Percentiles rank a stretch among this genome's conserved stretches.
Conservation (phyloP, 2,888 invertebrate genomes). For the Brachyopa scutellaris region DNA sequence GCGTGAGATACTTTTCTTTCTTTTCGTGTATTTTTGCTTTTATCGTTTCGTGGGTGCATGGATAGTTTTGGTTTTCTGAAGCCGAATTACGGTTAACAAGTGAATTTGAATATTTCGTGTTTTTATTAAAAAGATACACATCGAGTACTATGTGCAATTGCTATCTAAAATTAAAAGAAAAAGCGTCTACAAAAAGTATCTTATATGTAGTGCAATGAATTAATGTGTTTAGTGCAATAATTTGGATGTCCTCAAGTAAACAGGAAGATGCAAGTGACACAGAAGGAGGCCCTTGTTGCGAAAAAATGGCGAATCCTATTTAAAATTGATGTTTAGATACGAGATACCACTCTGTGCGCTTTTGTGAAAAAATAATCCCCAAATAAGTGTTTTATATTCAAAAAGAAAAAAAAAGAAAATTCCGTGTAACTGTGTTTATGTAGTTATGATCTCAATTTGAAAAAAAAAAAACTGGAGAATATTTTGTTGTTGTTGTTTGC, state of each 20-base stretch:
- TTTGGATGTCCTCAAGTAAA: constrained; percentile 12
- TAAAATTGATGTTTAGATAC: constrained; percentile 33
- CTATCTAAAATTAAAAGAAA: background rate
- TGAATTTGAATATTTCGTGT: constrained; percentile 53
- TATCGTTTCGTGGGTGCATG: constrained; percentile 26
- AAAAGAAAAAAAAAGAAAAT: background rate
- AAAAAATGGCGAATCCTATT: constrained; percentile 62
- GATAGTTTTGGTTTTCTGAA: background rate
- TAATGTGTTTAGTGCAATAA: constrained; percentile 34
- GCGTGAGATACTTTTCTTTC: constrained; percentile 58
- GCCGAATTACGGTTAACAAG: constrained; percentile 13
- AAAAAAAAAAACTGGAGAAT: background rate
- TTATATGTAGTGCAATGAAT: constrained; percentile 25
- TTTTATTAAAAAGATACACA: constrained; percentile 20
- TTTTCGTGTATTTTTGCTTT: background rate
- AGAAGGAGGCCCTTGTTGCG: constrained; percentile 60
- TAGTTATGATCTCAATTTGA: constrained; percentile 9
- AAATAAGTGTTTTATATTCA: background rate
- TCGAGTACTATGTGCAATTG: constrained; percentile 21
- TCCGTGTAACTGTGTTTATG: background rate
- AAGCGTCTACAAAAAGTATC: background rate
- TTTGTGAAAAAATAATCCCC: background rate
- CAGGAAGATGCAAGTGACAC: constrained; percentile 28
- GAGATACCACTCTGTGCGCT: background rate
- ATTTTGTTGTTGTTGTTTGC: background rate